phyloP scores from a whole-genome alignment of 2,113 vertebrate genomes.

The Manacus vitellinus region DNA sequence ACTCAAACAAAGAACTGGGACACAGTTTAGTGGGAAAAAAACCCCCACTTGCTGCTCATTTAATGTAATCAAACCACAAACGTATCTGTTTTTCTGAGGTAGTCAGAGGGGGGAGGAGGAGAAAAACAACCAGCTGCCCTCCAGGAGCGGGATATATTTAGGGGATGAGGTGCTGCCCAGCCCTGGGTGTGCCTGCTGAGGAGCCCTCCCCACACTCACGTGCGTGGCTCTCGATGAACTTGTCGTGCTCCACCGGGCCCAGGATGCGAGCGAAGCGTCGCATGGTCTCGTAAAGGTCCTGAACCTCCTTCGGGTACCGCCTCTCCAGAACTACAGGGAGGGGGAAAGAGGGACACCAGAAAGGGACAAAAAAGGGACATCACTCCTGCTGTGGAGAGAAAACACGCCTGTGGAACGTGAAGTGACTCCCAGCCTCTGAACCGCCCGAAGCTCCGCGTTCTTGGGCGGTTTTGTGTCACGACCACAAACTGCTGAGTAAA shows the following conservation, averaged over 20 bases:
- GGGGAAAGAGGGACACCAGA: neutral
- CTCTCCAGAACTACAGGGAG: conserved; percentile 86
- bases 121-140: neutral
- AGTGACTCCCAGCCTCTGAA: rapidly evolving
- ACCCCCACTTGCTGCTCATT: neutral
- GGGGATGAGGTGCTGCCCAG: neutral
- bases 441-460: rapidly evolving
- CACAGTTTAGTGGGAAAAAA: neutral
- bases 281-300: conserved; percentile 95
- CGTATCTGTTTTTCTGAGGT: neutral
- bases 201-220: conserved; percentile 75
- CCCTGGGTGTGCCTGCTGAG: neutral
- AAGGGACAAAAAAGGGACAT: neutral
- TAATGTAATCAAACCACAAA: neutral
- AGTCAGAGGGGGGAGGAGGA: neutral
- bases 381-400: neutral
- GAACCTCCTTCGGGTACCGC: conserved; percentile 93
- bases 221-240: conserved; percentile 96
- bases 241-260: conserved; percentile 92
- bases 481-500: rapidly evolving
- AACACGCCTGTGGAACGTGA: neutral
- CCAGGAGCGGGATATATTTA: neutral
- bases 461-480: neutral
- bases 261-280: conserved; percentile 89
- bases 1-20: neutral